These are phyloP conservation scores for Pionites leucogaster DNA, from an alignment of 2,113 vertebrate species.

Conservation along the genomic window DNA sequence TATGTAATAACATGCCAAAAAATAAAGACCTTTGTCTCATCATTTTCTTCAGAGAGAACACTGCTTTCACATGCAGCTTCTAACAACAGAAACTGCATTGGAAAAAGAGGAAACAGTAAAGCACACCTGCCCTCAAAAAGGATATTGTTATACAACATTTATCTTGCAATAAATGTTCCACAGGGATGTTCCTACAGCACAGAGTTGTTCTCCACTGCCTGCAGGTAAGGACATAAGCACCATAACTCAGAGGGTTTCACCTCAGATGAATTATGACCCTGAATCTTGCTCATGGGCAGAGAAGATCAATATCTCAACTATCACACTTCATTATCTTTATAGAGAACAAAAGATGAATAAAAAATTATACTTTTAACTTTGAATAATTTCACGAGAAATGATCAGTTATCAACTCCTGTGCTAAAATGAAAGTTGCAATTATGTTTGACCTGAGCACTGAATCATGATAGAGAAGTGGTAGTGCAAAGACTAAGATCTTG, in stretches of 20 bases:
- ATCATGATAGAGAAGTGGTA: not conserved
- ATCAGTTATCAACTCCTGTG: not conserved
- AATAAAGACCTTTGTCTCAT: not conserved
- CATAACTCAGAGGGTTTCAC: not conserved
- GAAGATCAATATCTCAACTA: not conserved
- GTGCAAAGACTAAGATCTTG: not conserved
- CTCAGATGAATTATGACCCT: not conserved
- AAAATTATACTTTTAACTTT: conserved; percentile 21
- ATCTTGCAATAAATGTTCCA: not conserved
- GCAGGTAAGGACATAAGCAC: not conserved
- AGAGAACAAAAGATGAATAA: not conserved
- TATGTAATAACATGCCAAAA: not conserved
- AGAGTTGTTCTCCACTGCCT: not conserved
- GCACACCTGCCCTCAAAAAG: not conserved
- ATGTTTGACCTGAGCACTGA: not conserved
- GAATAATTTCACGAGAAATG: not conserved
- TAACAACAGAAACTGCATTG: not conserved
- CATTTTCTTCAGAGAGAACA: not conserved
- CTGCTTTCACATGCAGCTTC: not conserved
- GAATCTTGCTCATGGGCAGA: not conserved
- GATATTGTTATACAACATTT: not conserved
- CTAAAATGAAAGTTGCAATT: conserved; percentile 2
- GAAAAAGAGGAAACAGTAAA: not conserved
- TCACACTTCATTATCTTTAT: not conserved
- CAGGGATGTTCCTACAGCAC: not conserved